Percentiles rank a stretch among this genome's conserved stretches.
These are phyloP conservation scores for Tetragnatha versicolor DNA, from an alignment of 1,140 invertebrate species.

Conservation along the genomic window DNA sequence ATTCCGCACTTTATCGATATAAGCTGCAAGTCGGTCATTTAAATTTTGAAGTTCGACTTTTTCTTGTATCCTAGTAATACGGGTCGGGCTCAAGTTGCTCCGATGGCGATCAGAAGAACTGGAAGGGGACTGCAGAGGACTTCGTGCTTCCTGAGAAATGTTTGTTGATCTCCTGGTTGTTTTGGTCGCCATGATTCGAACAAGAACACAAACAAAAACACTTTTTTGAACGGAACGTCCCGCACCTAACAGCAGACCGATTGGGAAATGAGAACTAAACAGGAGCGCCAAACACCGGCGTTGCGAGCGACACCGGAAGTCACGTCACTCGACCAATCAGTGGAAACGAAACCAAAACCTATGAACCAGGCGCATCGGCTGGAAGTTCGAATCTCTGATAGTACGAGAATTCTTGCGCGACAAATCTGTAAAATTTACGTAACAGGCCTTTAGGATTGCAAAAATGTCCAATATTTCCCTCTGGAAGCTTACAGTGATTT, in stretches of 20 bases:
- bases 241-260: background rate
- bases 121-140: conserved; percentile 21
- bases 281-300: background rate
- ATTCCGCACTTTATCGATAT: conserved; percentile 92
- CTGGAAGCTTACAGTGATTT: background rate
- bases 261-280: background rate
- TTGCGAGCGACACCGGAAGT: conserved; percentile 31
- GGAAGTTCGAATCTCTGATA: background rate
- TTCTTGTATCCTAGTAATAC: conserved; percentile 88
- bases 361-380: background rate
- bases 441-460: background rate
- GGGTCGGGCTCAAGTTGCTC: conserved; percentile 86
- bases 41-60: conserved; percentile 91
- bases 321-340: conserved; percentile 3
- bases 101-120: conserved; percentile 52
- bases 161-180: conserved; percentile 9
- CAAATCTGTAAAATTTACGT: background rate
- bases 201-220: background rate
- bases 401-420: background rate
- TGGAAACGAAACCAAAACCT: background rate
- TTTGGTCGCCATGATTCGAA: conserved; percentile 26
- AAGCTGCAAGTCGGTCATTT: conserved; percentile 92
- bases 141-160: conserved; percentile 30
- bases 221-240: background rate
- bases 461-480: background rate